phyloP scores from a whole-genome alignment of 2,888 invertebrate species.

The Xestia ashworthii region DNA sequence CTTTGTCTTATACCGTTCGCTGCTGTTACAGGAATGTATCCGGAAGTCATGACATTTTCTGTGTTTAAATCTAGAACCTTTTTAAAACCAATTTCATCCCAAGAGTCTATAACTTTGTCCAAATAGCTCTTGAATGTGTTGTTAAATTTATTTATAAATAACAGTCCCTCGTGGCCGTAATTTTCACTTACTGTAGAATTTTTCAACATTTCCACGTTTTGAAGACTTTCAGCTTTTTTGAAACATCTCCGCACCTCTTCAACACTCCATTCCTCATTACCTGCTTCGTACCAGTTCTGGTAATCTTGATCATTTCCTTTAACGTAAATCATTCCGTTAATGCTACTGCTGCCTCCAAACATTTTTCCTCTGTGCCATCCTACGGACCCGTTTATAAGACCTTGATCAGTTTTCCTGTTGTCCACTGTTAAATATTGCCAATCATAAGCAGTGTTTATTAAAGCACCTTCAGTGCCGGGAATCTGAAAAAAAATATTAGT shows the following conservation, averaged over 20 bases:
- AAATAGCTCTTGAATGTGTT: conserved; percentile 72
- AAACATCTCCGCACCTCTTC: conserved; percentile 86
- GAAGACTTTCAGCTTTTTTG: conserved; percentile 87
- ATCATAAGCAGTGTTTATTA: conserved; percentile 69
- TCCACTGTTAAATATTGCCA: conserved; percentile 93
- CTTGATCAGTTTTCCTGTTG: conserved; percentile 93
- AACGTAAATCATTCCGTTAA: conserved; percentile 90
- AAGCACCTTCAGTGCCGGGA: conserved; percentile 59
- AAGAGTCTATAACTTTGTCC: conserved; percentile 77
- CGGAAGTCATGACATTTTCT: conserved; percentile 84
- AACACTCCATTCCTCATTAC: conserved; percentile 90
- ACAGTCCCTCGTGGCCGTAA: conserved; percentile 85
- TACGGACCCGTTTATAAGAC: conserved; percentile 82
- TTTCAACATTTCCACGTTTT: conserved; percentile 69
- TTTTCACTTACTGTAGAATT: conserved; percentile 64
- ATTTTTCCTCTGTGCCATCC: conserved; percentile 91
- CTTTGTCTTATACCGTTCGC: conserved; percentile 85
- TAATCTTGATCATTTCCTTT: conserved; percentile 88
- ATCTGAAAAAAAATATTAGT: conserved; percentile 63
- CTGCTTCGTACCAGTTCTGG: conserved; percentile 88
- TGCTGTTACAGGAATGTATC: conserved; percentile 84
- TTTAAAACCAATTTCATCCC: conserved; percentile 83
- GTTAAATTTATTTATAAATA: conserved; percentile 84
- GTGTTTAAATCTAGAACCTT: conserved; percentile 81
- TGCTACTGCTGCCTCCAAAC: conserved; percentile 89